These are phyloP conservation scores for Cranoglanis bouderius DNA, from an alignment of 2,113 vertebrate genomes.

Conservation along the genomic window DNA sequence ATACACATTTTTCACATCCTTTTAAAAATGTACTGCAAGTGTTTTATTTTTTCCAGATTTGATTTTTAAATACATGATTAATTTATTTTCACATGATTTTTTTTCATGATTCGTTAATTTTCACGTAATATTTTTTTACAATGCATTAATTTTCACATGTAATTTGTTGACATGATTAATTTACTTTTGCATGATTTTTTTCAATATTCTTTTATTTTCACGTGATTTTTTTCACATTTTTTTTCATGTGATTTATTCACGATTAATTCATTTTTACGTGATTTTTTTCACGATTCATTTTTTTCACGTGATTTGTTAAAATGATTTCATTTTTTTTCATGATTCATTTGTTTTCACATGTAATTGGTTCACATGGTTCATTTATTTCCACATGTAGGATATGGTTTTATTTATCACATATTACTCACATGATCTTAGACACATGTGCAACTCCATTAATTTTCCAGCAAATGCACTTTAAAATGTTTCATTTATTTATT, in stretches of 20 bases:
- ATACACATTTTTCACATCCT: not conserved
- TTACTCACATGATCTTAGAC: not conserved
- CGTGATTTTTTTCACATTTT: not conserved
- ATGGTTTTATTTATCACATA: not conserved
- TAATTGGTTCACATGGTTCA: not conserved
- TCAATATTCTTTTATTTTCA: too few relatives aligned
- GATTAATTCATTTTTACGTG: too few relatives aligned
- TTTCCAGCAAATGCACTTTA: not conserved
- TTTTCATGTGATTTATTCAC: not conserved
- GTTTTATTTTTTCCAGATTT: not conserved
- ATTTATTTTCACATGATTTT: not conserved
- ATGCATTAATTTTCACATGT: too few relatives aligned
- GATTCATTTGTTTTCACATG: not conserved
- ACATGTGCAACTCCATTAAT: not conserved
- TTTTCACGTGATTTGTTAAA: too few relatives aligned
- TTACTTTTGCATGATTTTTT: too few relatives aligned
- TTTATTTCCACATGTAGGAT: not conserved
- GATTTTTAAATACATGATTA: not conserved
- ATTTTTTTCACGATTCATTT: not conserved
- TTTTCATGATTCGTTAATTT: not conserved
- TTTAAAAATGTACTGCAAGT: not conserved
- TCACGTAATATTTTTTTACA: not conserved
- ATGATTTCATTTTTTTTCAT: not conserved
- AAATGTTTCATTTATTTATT: too few relatives aligned
- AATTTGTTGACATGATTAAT: too few relatives aligned